Evolutionary conservation across 2,113 vertebrate genomes (phyloP), one percentile per base, ranked within the genome.

Genomic region (Atractosteus spatula): DNA sequence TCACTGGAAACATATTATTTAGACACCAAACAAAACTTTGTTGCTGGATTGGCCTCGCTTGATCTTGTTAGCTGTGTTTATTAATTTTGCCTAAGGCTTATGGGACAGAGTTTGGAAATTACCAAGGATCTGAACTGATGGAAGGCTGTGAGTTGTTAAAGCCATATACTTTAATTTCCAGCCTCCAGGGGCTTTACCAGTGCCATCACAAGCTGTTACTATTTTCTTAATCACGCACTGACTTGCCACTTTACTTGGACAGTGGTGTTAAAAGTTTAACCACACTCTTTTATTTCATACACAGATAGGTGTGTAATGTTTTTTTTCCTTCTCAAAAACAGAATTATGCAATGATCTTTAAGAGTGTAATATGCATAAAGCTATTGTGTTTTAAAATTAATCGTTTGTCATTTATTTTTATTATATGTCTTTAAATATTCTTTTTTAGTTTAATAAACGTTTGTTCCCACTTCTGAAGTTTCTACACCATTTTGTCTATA

Each of bases 1-100:
- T 57, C 62, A 63, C n/a, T 79, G 41, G 61, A 51, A 73, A 67
- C 62, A 14, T 14, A 17, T 55, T 57, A 16, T 69, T 64, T 47
- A 13, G 41, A 62, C 55, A 68, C 69, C 16, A 73, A 65, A 71
- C 62, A 55, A 11, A 29, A 12, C 6, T 72, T 66, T 69, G 68
- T 41, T 29, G 61, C 43, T 72, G 47, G 41, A 70, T 62, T 42
- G 56, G 66, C 66, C 66, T 68, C 2, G 62, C 66, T 71, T 59
- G 7, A 55, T 57, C 57, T 77, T 71, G 66, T 76, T 72, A 62
- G 43, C 41, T 69, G 51, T 2, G 4, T 14, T 45, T 56, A 8
- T 76, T 70, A 68, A 8, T 41, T 42, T 59, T 17, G 71, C 17
- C 41, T 8, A 43, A 55, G 55, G 41, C 41, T 11, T 62, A 10